Percentiles rank a stretch among this genome's conserved stretches.
These are phyloP conservation scores for Achatina immaculata DNA, from an alignment of 1,140 invertebrate species.

Conservation along the genomic window DNA sequence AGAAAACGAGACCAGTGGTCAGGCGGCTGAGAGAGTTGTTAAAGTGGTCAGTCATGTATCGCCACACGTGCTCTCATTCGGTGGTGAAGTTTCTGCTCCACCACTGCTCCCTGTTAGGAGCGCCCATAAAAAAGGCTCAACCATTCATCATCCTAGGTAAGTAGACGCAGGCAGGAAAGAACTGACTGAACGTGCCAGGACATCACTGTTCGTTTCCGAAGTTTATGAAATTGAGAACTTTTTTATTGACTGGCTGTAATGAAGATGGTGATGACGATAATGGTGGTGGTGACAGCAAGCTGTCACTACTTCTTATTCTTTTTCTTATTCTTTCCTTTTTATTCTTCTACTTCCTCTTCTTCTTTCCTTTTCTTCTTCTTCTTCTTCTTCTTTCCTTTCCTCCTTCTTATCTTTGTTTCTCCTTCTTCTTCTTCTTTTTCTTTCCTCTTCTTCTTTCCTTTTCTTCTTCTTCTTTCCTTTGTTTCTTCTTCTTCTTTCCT, in stretches of 20 bases:
- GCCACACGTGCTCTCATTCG: not conserved
- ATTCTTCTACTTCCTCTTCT: not conserved
- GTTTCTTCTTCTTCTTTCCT: not conserved
- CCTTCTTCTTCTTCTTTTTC: not conserved
- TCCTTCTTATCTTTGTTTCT: too few species aligned
- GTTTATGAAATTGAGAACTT: not conserved
- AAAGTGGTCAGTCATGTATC: constrained; percentile 12
- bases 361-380: constrained; percentile 5
- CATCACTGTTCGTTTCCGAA: not conserved
- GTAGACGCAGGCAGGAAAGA: not conserved
- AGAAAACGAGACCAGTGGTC: not conserved
- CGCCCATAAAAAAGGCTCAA: not conserved
- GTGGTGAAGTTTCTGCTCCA: not conserved
- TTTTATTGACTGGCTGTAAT: not conserved
- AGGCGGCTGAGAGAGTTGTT: not conserved
- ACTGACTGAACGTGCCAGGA: not conserved
- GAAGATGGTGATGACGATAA: too few species aligned
- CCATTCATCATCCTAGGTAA: too few species aligned
- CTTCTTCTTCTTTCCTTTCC: constrained; percentile 3
- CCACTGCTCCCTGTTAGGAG: not conserved
- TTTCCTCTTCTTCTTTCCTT: not conserved
- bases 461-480: not conserved
- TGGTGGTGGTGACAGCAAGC: not conserved
- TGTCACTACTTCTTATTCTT: not conserved
- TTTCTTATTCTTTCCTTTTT: not conserved